Percentiles rank a stretch among this genome's conserved stretches.
Conservation (phyloP, 2,797 vertebrate species). For the Lepilemur septentrionalis region DNA sequence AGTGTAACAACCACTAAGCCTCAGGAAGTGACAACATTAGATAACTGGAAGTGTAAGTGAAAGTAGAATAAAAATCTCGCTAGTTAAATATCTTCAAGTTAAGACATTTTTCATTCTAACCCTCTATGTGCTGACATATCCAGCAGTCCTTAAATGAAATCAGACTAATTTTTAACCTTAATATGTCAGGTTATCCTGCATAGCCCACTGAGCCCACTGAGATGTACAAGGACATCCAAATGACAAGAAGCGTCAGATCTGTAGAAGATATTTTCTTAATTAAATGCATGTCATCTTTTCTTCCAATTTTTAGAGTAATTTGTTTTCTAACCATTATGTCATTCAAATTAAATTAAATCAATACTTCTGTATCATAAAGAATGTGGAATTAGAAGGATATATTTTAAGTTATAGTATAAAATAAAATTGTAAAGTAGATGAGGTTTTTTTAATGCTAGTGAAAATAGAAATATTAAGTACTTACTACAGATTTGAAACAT, state of each 20-base stretch:
- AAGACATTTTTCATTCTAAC: conserved; percentile 1
- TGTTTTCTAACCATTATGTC: not conserved
- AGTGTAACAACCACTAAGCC: not conserved
- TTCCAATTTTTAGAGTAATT: not conserved
- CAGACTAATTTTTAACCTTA: conserved; percentile 48
- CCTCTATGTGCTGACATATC: not conserved
- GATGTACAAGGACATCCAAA: not conserved
- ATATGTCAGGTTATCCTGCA: not conserved
- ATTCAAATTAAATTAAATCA: not conserved
- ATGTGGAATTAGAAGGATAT: not conserved
- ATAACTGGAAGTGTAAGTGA: not conserved
- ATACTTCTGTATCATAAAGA: not conserved
- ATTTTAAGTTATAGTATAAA: not conserved
- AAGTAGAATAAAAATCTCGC: not conserved
- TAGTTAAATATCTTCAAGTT: not conserved
- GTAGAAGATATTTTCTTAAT: not conserved
- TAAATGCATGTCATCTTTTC: not conserved
- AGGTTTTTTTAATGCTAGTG: not conserved
- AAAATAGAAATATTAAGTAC: not conserved
- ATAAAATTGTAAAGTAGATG: not conserved
- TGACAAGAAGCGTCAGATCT: not conserved
- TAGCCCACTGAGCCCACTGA: not conserved
- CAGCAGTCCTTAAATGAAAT: conserved; percentile 36
- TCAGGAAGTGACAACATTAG: not conserved
- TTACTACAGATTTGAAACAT: not conserved